Base-by-base conservation (phyloP, 2,888 invertebrate species). In the Autographa gamma region DNA sequence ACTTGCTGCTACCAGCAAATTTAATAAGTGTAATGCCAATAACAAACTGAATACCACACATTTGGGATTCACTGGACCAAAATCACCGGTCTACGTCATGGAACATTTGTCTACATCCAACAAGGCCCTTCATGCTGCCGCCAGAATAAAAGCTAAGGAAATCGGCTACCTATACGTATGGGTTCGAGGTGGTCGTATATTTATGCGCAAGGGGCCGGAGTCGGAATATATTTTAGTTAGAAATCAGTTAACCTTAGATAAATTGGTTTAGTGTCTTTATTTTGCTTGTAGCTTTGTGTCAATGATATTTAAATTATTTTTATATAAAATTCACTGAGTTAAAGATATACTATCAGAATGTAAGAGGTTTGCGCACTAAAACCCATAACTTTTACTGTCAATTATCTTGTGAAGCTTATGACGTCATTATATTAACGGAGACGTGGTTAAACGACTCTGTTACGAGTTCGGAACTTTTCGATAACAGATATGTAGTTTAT, bases 11-110 rank as follows among this genome's bases (percentile, higher is more conserved):
- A 56, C 18, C 4, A n/a, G n/a, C 38, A 56, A 38, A 14, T 63
- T 25, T 16, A 63, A 63, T 25, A 56, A 63, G n/a, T 14, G 0
- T 0, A 63, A 63, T 18, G 3, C 38, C 4, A 19, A 63, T 5
- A 63, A 63, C 25, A 63, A 63, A 38, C 14, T 63, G 56, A 63
- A 63, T 14, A 56, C 16, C 16, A 2, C n/a, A 13, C 62, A 63
- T 52, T 38, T 63, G 1, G 63, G 63, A 6, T 63, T 38, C 13
- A 2, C 54, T 8, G 63, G 54, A 4, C 63, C 54, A 9, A 63
- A 63, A 38, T 16, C 38, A 2, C 16, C 56, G 16, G 38, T 63
- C 4, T 63, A 25, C 25, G 4, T 56, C 0, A 63, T 19, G 6
- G 34, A 56, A 56, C 56, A 63, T 5, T 25, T 63, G 56, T 63